Evolutionary conservation across 2,797 vertebrate genomes (phyloP).

Genomic region (Darevskia mixta): DNA sequence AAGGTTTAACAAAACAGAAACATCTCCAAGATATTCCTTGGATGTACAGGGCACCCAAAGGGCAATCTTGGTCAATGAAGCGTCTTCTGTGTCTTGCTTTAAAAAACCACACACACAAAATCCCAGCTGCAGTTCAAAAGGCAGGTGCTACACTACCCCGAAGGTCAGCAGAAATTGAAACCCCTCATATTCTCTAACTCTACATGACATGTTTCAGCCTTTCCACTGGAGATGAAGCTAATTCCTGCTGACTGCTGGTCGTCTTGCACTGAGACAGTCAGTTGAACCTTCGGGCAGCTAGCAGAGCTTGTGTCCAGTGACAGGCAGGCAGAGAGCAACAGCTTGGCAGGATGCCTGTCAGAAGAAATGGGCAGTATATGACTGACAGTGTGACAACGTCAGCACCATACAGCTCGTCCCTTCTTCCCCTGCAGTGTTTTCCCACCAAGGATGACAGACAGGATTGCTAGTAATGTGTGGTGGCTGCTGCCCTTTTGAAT

Average conservation of each 20-base stretch:
- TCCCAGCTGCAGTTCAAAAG: not conserved
- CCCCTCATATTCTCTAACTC: not conserved
- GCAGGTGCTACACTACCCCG: not conserved
- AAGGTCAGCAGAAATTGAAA: not conserved
- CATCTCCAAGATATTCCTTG: not conserved
- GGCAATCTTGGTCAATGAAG: not conserved
- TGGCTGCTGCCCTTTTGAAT: not conserved
- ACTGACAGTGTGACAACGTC: not conserved
- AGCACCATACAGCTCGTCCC: not conserved
- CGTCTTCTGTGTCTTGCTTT: not conserved
- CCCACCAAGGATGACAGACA: not conserved
- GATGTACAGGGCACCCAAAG: accelerated
- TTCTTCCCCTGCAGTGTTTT: not conserved
- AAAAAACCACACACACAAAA: not conserved
- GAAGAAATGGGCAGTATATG: not conserved
- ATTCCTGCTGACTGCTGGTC: not conserved
- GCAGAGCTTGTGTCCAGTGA: not conserved
- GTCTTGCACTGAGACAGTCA: not conserved
- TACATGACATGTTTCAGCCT: not conserved
- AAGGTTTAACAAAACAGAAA: not conserved
- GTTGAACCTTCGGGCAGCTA: not conserved
- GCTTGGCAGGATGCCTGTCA: not conserved
- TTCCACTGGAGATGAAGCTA: not conserved
- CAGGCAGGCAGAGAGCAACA: not conserved
- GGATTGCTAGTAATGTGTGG: not conserved